Evolutionary conservation across 2,113 vertebrate genomes (phyloP), one percentile per base, ranked within the genome.

Genomic region (Pteronura brasiliensis): DNA sequence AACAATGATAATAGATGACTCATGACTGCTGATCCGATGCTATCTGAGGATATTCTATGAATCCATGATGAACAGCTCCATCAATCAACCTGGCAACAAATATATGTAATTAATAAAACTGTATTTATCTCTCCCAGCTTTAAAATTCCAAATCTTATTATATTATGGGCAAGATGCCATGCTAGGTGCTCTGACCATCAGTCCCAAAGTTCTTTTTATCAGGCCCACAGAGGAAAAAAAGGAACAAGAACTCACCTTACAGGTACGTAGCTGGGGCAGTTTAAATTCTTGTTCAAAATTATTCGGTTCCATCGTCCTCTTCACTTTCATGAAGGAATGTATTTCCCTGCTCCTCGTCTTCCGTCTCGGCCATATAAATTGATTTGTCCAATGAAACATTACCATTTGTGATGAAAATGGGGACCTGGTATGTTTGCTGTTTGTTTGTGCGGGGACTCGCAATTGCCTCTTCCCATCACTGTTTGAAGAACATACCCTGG

Each of bases 31-130:
- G 7, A 31, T 20, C 36, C 65, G 29, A 57, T 71, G 69, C 79
- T 92, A 96, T 47, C 44, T 59, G 47, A 91, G 55, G 10, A 49
- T 20, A 11, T 65, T 77, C n/a, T 85, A 93, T 80, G 31, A 74
- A 74, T 88, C 85, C 82, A 10, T 83, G 47, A 94, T 15, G n/a
- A 93, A 80, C 71, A 77, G 23, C 29, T 96, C 82, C 93, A 49
- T 96, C 42, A 90, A 63, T 94, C 76, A 92, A 90, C 42, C 42
- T 76, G 91, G 59, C 71, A 90, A 65, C 44, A 97, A 94, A 95
- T 94, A 57, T 39, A 67, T 34, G 21, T 81, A 80, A 87, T 90
- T 61, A 90, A 63, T 77, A 77, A 94, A 82, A 61, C 12, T 88
- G 39, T 49, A 87, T 82, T 85, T 82, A 42, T 69, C 69, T 88